A percentile compares a stretch with the other conserved stretches of the same genome.
Conservation (phyloP, 1,140 invertebrate species). For the Drosophila mayri region DNA sequence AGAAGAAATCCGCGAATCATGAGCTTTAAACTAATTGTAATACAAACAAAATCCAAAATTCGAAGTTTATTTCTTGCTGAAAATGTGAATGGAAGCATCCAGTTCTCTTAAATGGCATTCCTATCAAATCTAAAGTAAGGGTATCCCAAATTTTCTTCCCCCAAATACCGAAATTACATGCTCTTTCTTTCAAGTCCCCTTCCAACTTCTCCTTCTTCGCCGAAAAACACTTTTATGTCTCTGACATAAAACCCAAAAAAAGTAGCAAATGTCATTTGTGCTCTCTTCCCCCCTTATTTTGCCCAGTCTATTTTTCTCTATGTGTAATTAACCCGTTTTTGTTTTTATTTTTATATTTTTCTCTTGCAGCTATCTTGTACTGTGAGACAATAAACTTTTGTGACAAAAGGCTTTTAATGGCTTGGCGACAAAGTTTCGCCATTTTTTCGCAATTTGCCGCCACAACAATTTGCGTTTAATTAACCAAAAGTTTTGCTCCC, state of each 20-base stretch:
- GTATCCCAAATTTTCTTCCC: not conserved
- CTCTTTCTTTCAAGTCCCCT: not conserved
- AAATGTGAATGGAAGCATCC: not conserved
- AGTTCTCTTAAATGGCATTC: no score
- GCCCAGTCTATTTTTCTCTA: conserved; percentile 21
- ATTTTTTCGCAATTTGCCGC: conserved; percentile 82
- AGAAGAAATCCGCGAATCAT: no score
- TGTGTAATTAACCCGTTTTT: conserved; percentile 76
- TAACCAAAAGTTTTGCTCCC: conserved; percentile 70
- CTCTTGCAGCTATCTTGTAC: conserved; percentile 27
- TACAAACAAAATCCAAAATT: no score
- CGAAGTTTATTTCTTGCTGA: not conserved
- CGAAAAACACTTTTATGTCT: conserved; percentile 66
- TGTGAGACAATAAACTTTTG: conserved; percentile 75
- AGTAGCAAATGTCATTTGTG: conserved; percentile 60
- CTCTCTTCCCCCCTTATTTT: not conserved
- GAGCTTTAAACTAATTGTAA: no score
- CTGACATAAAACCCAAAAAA: conserved; percentile 65
- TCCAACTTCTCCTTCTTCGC: not conserved
- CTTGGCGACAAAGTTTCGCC: conserved; percentile 79
- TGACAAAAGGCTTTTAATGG: conserved; percentile 79
- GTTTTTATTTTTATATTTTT: conserved; percentile 11
- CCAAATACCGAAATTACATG: not conserved
- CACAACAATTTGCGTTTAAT: conserved; percentile 83
- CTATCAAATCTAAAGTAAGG: not conserved